phyloP scores from a whole-genome alignment of 2,113 vertebrate species.

The Ia io region DNA sequence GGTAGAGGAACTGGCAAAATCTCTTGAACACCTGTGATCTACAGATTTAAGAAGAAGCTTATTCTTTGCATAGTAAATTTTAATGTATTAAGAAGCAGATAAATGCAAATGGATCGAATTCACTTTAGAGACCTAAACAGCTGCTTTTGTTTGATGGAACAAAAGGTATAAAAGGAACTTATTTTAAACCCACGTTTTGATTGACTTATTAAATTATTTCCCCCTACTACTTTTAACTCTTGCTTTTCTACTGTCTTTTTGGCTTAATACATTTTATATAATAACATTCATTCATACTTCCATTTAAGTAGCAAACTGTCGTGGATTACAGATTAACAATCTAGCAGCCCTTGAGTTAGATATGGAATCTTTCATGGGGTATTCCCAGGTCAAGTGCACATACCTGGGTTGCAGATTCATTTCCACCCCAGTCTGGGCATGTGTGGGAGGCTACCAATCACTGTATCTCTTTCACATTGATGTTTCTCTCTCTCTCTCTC shows the following conservation, averaged over 20 bases:
- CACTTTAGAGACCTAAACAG: neutral
- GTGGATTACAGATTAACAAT: neutral
- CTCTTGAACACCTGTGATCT: neutral
- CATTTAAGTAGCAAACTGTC: neutral
- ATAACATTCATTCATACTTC: neutral
- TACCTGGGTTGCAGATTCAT: too few relatives aligned
- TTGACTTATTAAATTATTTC: neutral
- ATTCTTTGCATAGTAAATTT: neutral
- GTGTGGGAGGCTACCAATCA: too few relatives aligned
- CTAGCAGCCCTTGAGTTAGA: too few relatives aligned
- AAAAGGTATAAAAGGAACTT: conserved; percentile 29
- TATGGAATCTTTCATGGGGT: too few relatives aligned
- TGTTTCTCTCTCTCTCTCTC: too few relatives aligned
- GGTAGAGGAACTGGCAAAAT: neutral
- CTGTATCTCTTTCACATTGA: too few relatives aligned
- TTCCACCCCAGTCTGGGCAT: too few relatives aligned
- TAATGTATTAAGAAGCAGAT: conserved; percentile 9
- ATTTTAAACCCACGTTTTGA: conserved; percentile 25
- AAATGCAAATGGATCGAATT: neutral
- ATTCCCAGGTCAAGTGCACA: too few relatives aligned
- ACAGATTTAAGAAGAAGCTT: neutral
- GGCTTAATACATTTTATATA: neutral
- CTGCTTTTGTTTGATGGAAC: conserved; percentile 26
- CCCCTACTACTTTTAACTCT: conserved; percentile 28
- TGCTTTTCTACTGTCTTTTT: neutral